These are phyloP conservation scores for Peromyscus nudipes DNA, from an alignment of 2,797 vertebrate genomes.

Conservation along the genomic window DNA sequence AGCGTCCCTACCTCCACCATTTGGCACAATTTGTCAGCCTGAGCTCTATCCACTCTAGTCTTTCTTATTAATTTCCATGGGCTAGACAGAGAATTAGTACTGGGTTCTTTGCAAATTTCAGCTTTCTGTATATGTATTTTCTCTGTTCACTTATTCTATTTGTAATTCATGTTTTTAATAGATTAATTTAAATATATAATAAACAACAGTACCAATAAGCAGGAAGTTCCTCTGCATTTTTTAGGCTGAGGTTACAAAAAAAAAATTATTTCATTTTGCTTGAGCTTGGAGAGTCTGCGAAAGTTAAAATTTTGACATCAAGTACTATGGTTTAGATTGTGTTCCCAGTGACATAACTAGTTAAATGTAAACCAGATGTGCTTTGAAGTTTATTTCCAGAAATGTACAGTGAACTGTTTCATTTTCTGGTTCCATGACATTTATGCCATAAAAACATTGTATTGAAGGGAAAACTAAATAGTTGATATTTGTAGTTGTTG, in stretches of 20 bases:
- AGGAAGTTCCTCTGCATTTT: slow-evolving; percentile 64
- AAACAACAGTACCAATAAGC: slow-evolving; percentile 60
- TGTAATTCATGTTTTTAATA: slow-evolving; percentile 61
- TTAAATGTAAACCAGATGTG: slow-evolving; percentile 88
- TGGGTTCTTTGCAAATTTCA: slow-evolving; percentile 57
- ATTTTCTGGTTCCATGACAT: slow-evolving; percentile 82
- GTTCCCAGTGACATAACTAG: slow-evolving; percentile 88
- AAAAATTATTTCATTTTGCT: slow-evolving; percentile 74
- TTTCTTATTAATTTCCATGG: slow-evolving; percentile 75
- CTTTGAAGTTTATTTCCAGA: slow-evolving; percentile 88
- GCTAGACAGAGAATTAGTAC: slow-evolving; percentile 58
- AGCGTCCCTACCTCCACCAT: not conserved
- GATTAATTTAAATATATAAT: slow-evolving; percentile 56
- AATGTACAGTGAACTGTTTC: slow-evolving; percentile 85
- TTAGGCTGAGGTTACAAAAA: slow-evolving; percentile 70
- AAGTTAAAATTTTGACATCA: slow-evolving; percentile 85
- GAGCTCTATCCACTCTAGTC: slow-evolving; percentile 41
- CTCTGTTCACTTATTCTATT: slow-evolving; percentile 37
- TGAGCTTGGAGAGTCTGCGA: slow-evolving; percentile 75
- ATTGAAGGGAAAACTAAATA: slow-evolving; percentile 75
- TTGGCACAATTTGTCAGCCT: slow-evolving; percentile 41
- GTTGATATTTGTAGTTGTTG: slow-evolving; percentile 80
- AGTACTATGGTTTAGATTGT: slow-evolving; percentile 83
- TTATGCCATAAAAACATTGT: slow-evolving; percentile 79
- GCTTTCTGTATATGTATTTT: slow-evolving; percentile 66